Conservation (phyloP, 1,140 invertebrate species). For the Magallana gigas region DNA sequence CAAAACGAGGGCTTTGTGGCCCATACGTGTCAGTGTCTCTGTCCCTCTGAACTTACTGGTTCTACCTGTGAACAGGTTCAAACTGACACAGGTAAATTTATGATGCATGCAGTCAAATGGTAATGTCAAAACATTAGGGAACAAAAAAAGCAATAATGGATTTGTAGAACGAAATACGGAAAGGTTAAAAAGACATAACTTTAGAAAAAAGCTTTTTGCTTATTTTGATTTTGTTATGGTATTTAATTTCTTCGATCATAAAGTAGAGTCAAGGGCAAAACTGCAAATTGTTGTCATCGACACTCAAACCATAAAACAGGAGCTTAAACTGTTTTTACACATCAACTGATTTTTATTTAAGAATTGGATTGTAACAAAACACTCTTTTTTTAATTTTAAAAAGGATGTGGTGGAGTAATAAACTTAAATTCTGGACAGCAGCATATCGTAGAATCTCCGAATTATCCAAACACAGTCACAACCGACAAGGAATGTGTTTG, state of each 20-base stretch:
- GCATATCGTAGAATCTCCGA: constrained; percentile 17
- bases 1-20: constrained; percentile 6
- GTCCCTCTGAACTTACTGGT: constrained; percentile 2
- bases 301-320: no score
- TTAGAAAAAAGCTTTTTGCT: no score
- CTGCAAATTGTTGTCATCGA: no score
- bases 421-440: constrained; percentile 38
- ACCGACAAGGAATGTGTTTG: constrained; percentile 38
- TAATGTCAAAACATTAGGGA: no score
- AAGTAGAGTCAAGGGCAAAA: no score
- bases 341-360: background rate
- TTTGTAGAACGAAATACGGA: no score
- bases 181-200: no score
- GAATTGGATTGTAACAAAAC: background rate
- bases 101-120: background rate
- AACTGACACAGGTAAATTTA: background rate
- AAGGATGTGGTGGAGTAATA: constrained; percentile 45
- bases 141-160: no score
- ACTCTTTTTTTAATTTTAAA: background rate
- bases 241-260: no score
- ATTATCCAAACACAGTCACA: constrained; percentile 38
- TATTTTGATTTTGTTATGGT: no score
- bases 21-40: constrained; percentile 18
- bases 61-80: constrained; percentile 13
- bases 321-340: no score